Base-by-base conservation (phyloP, 2,888 invertebrate genomes). In the Erebia ligea region DNA sequence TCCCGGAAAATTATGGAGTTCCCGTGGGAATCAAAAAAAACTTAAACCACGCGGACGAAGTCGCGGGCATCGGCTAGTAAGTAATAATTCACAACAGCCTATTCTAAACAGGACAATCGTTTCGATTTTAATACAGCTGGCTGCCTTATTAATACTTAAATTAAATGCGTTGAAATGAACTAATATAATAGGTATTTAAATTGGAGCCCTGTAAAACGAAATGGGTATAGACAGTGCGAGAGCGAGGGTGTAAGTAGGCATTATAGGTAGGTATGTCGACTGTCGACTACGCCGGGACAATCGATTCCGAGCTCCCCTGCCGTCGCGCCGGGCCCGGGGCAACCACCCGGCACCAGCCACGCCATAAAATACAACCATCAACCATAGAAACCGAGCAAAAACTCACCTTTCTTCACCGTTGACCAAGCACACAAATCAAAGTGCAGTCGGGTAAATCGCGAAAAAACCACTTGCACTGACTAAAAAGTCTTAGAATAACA, bases 341-440 rank as follows among this genome's bases (percentile, higher is more conserved):
- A 80, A 77, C 79, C 80, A 78, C 83, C 81, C 81, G 82, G 79
- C 81, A 77, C 74, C 81, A 81, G 80, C 76, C 73, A 76, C 75
- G 77, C 78, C 76, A 71, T 75, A 76, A 76, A 79, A 76, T 82
- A 79, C 80, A 79, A 81, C 79, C 72, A 63, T 21, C 45, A 48
- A 48, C 45, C 21, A 45, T 21, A 21, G 21, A 62, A 62, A 62
- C 48, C 40, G 40, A 8, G 25, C 68, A 78, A 89, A 89, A 91
- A 92, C 91, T 89, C 82, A 92, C 91, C 17, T 17, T 91, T 90
- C 84, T 90, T 89, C 80, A 86, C 90, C 89, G 88, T 85, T 86
- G 87, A 90, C 85, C 86, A 82, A 85, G 80, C 87, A 84, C 84
- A 85, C 85, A 86, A 54, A 86, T 86, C 83, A 82, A 87, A 88